phyloP scores from a whole-genome alignment of 2,888 invertebrate genomes.

The Archips xylosteana region DNA sequence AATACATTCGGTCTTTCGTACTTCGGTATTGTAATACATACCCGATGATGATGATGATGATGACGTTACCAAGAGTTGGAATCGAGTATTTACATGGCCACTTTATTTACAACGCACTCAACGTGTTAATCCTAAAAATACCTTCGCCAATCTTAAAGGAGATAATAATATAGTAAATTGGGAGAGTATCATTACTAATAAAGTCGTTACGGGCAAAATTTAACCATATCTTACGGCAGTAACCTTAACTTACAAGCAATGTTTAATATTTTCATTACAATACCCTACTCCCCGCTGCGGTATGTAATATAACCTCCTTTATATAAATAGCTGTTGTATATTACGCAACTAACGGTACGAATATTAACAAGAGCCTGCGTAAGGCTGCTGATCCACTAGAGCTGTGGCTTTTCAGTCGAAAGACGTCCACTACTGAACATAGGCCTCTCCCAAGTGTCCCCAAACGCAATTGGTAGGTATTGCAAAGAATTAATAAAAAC shows the following conservation, averaged over 20 bases:
- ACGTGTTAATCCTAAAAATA: too few relatives aligned
- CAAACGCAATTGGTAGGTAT: too few relatives aligned
- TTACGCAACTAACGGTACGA: neutral
- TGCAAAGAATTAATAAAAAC: too few relatives aligned
- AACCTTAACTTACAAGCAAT: constrained; percentile 2
- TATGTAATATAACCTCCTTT: neutral
- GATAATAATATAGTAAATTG: neutral
- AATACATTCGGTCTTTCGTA: too few relatives aligned
- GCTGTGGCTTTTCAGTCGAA: too few relatives aligned
- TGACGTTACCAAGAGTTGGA: too few relatives aligned
- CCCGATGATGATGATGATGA: too few relatives aligned
- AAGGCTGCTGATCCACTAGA: too few relatives aligned
- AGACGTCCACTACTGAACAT: too few relatives aligned
- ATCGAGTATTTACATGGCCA: neutral
- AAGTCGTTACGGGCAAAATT: neutral
- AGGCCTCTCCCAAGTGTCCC: too few relatives aligned
- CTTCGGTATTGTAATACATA: too few relatives aligned
- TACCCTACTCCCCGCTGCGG: neutral
- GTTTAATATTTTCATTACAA: constrained; percentile 5
- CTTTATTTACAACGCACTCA: neutral
- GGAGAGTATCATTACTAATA: neutral
- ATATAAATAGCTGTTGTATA: neutral
- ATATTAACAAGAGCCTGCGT: neutral
- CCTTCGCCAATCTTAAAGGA: neutral
- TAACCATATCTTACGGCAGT: neutral